Conservation (phyloP, 2,888 invertebrate genomes). For the Liposcelis brunnea region DNA sequence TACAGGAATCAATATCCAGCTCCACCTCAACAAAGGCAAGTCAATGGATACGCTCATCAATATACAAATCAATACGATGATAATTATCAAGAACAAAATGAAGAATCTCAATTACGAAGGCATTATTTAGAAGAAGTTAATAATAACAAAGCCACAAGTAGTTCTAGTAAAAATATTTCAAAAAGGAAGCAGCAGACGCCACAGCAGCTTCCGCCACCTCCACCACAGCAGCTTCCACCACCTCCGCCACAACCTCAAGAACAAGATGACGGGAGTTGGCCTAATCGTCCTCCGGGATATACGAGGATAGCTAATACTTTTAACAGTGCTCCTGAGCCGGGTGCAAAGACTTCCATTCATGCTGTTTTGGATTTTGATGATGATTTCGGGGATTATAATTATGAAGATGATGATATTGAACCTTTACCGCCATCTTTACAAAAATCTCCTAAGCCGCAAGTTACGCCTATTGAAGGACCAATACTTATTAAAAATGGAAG, state of each 20-base stretch:
- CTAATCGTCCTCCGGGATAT: constrained; percentile 5
- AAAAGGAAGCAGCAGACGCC: background rate
- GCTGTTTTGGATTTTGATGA: constrained; percentile 56
- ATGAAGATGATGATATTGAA: constrained; percentile 27
- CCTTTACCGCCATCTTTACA: constrained; percentile 12
- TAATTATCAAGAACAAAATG: no score
- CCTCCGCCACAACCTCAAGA: constrained; percentile 5
- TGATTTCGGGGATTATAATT: constrained; percentile 38
- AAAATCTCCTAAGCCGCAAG: constrained; percentile 20
- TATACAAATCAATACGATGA: no score
- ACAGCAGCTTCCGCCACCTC: background rate
- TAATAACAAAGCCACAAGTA: no score
- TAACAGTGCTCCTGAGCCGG: constrained; percentile 15
- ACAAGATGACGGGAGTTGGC: constrained; percentile 5
- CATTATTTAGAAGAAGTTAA: no score
- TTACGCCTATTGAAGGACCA: constrained; percentile 78
- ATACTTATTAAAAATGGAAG: constrained; percentile 69
- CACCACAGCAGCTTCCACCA: background rate
- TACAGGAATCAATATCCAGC: constrained; percentile 4
- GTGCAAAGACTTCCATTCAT: constrained; percentile 44
- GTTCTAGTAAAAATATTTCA: no score
- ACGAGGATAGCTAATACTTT: constrained; percentile 5
- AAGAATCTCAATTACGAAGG: no score
- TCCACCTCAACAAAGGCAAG: background rate
- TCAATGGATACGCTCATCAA: no score